These are phyloP conservation scores for Chorisops tibialis DNA, from an alignment of 2,888 invertebrate species.

Conservation along the genomic window DNA sequence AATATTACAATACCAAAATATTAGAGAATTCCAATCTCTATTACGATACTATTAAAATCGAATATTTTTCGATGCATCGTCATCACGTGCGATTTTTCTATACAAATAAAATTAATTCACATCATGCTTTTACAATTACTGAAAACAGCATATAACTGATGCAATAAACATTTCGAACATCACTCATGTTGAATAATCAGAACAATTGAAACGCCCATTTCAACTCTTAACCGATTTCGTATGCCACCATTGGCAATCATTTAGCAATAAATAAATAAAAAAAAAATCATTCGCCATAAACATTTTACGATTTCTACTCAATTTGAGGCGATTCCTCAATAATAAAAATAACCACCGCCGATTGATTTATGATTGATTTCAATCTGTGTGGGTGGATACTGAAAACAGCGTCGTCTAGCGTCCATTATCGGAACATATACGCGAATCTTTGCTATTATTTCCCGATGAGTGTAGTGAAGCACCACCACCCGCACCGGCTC, in stretches of 20 bases:
- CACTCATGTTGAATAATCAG: too few species aligned
- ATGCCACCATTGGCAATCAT: not conserved
- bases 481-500: not conserved
- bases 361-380: slow-evolving; percentile 32
- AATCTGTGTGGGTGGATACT: slow-evolving; percentile 10
- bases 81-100: too few species aligned
- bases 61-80: too few species aligned
- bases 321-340: slow-evolving; percentile 25
- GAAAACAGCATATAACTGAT: too few species aligned
- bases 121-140: too few species aligned
- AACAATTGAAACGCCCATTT: not conserved
- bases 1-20: too few species aligned
- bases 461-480: not conserved
- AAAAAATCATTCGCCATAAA: not conserved
- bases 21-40: too few species aligned
- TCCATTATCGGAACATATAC: not conserved
- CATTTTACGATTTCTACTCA: slow-evolving; percentile 23
- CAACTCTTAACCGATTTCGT: not conserved
- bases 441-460: not conserved
- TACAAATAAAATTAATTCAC: too few species aligned
- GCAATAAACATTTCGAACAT: too few species aligned
- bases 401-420: not conserved
- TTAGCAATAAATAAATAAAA: not conserved
- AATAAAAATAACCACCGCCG: slow-evolving; percentile 25
- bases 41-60: too few species aligned